These are phyloP conservation scores for Gymnoscopelus microlampas DNA, from an alignment of 2,797 vertebrate species.

Conservation along the genomic window DNA sequence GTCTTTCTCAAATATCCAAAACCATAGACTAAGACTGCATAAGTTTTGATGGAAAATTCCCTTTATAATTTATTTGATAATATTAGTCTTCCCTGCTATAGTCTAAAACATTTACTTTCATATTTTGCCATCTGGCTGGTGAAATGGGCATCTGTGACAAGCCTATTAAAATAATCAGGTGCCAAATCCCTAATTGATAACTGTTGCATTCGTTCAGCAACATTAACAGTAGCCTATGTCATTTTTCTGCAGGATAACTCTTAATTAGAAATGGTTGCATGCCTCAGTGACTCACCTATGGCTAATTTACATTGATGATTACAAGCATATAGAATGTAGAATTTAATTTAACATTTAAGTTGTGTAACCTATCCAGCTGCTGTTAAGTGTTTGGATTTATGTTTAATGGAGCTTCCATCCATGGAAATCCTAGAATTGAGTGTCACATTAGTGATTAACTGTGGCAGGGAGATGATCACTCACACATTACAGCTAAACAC, in stretches of 20 bases:
- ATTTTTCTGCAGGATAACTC: neutral
- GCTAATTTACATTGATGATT: neutral
- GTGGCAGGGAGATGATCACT: conserved; percentile 21
- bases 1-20: too few relatives aligned
- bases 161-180: conserved; percentile 19
- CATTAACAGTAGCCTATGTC: neutral
- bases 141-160: conserved; percentile 13
- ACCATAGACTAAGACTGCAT: too few relatives aligned
- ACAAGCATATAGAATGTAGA: too few relatives aligned
- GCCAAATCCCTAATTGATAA: conserved; percentile 40
- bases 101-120: neutral
- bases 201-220: conserved; percentile 66
- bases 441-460: conserved; percentile 3
- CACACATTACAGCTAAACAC: conserved; percentile 39
- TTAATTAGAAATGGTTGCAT: conserved; percentile 13
- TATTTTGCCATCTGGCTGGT: neutral
- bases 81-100: neutral
- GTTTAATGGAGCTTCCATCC: too few relatives aligned
- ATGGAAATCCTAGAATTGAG: conserved; percentile 8
- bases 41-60: too few relatives aligned
- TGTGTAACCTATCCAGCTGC: too few relatives aligned
- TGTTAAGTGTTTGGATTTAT: too few relatives aligned
- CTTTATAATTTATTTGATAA: neutral
- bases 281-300: neutral
- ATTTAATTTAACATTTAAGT: too few relatives aligned